These are phyloP conservation scores for Drosophila helvetica DNA, from an alignment of 2,888 invertebrate genomes.

Conservation along the genomic window DNA sequence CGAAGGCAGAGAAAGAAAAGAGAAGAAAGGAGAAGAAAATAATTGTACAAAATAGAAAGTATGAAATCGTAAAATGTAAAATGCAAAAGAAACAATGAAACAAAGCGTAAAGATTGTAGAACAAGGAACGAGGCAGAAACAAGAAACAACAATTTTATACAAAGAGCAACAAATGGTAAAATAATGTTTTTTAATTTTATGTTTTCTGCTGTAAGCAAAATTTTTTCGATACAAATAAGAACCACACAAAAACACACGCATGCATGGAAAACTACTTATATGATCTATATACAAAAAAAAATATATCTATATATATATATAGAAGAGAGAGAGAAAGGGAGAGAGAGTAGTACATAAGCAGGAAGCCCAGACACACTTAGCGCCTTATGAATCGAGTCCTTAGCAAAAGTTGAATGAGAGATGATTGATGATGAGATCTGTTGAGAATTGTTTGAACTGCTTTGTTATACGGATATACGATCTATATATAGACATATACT, in stretches of 20 bases:
- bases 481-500: conserved; percentile 23
- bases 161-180: conserved; percentile 28
- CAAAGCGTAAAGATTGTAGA: background rate
- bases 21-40: conserved; percentile 22
- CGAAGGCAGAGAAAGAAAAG: conserved; percentile 13
- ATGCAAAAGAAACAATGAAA: background rate
- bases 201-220: conserved; percentile 10
- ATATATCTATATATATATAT: conserved; percentile 8
- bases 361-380: conserved; percentile 50
- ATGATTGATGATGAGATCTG: conserved; percentile 19
- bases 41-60: background rate
- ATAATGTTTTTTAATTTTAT: conserved; percentile 20
- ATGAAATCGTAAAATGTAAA: background rate
- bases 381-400: conserved; percentile 72
- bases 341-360: conserved; percentile 19
- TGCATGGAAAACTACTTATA: conserved; percentile 4
- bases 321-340: conserved; percentile 1
- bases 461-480: conserved; percentile 39
- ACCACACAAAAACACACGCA: conserved; percentile 2
- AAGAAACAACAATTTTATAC: conserved; percentile 12
- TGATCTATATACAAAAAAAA: conserved; percentile 21
- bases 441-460: conserved; percentile 46
- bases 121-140: conserved; percentile 5
- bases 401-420: conserved; percentile 35
- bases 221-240: background rate